phyloP scores from a whole-genome alignment of 2,888 invertebrate species.

The Drosophila maculinotata region DNA sequence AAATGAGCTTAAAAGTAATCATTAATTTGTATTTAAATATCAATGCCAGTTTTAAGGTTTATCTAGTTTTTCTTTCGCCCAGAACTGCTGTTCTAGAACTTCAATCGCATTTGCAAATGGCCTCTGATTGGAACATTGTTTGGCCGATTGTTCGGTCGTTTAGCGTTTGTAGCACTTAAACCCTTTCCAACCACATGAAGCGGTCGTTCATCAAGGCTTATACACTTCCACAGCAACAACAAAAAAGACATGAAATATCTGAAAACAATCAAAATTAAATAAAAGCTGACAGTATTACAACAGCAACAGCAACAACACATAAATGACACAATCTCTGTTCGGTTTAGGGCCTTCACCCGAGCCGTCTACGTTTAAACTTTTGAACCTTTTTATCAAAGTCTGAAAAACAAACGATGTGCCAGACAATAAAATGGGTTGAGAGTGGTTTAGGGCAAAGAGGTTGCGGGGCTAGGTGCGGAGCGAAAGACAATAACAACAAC shows the following conservation, averaged over 20 bases:
- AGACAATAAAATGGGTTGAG: constrained; percentile 30
- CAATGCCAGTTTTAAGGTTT: constrained; percentile 19
- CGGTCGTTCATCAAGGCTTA: constrained; percentile 57
- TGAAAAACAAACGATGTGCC: constrained; percentile 19
- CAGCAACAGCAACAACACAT: constrained; percentile 31
- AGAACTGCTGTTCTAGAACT: constrained; percentile 15
- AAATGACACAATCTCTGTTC: constrained; percentile 63
- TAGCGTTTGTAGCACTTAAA: constrained; percentile 57
- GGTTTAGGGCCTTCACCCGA: constrained; percentile 17
- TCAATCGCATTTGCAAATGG: constrained; percentile 23
- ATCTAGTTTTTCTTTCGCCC: neutral
- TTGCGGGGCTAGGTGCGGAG: neutral
- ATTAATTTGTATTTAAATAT: constrained; percentile 23
- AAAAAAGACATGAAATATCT: constrained; percentile 42
- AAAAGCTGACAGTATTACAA: constrained; percentile 38
- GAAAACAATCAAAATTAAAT: constrained; percentile 61
- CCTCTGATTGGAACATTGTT: constrained; percentile 49
- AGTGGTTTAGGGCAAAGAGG: neutral
- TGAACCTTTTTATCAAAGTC: constrained; percentile 35
- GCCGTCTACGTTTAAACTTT: constrained; percentile 31
- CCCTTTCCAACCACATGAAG: constrained; percentile 60
- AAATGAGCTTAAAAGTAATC: constrained; percentile 9
- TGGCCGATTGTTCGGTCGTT: constrained; percentile 14
- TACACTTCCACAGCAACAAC: constrained; percentile 7
- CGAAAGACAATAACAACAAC: constrained; percentile 43